Evolutionary conservation across 2,797 vertebrate genomes (phyloP), one percentile per base, ranked within the genome.

Genomic region (Myotis findleyi): DNA sequence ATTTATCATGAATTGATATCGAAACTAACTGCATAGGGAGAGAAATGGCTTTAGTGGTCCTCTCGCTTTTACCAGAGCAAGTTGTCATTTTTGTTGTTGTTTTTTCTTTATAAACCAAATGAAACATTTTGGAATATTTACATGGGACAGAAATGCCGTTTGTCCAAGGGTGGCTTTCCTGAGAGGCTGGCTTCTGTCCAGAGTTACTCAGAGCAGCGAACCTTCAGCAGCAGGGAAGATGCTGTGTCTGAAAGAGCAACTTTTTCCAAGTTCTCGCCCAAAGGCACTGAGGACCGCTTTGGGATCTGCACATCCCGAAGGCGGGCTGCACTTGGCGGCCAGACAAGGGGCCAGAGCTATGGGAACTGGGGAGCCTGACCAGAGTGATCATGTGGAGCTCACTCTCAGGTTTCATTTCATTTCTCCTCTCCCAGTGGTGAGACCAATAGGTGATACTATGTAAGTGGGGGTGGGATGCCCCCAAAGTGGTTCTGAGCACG

Each of bases 21-120:
- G 4, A 81, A 72, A 93, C 95, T 95, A 72, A 93, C 94, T 95
- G 79, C 82, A 71, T 89, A n/a, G 85, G 59, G 64, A 94, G 66
- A 77, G 87, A 68, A 55, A 71, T 5, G 51, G 30, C 80, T 69
- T 64, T 77, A 76, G 53, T 27, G 59, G 49, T 23, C 14, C 12
- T 83, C 7, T 80, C 1, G 33, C 27, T 94, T 96, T 85, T 68
- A 86, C 33, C 23, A 44, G 79, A 85, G 47, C 53, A 62, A 30
- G 21, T 71, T 38, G 66, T 62, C 59, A 62, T 62, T 62, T 62
- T 62, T 62, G 44, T 36, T 62, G 44, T 36, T 53, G 16, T 11
- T 7, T 64, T 8, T 25, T 4, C 36, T 81, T 85, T 86, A 27
- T 66, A 36, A 95, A 95, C 73, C n/a, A 72, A 79, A 30, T 72